A percentile compares a stretch with the other conserved stretches of the same genome.
Conservation (phyloP, 2,888 invertebrate genomes). For the Cephonodes hylas region DNA sequence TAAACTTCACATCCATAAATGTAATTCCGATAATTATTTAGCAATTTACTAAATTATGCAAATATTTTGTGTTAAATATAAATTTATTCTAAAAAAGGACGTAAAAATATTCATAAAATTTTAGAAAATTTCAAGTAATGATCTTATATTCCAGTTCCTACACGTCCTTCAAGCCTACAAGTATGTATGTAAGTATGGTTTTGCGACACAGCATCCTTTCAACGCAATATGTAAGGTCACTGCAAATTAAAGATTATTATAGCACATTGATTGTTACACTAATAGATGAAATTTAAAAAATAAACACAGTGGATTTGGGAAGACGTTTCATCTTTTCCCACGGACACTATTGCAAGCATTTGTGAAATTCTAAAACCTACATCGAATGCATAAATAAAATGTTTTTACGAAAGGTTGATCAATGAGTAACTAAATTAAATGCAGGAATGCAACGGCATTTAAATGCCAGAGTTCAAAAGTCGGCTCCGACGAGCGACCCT, state of each 20-base stretch:
- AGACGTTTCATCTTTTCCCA: background rate
- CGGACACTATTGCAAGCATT: background rate
- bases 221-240: slow-evolving; percentile 1
- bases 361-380: background rate
- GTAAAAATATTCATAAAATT: background rate
- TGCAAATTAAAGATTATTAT: background rate
- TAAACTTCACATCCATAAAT: background rate
- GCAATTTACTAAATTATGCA: background rate
- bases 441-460: slow-evolving; percentile 52
- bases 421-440: slow-evolving; percentile 44
- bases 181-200: background rate
- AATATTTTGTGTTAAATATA: background rate
- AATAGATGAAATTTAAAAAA: background rate
- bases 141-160: background rate
- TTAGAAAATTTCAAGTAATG: background rate
- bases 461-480: slow-evolving; percentile 70
- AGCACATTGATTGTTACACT: background rate
- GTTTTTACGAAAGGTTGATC: slow-evolving; percentile 25
- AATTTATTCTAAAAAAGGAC: background rate
- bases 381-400: background rate
- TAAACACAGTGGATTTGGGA: background rate
- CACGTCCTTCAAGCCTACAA: slow-evolving; percentile 1
- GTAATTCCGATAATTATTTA: background rate
- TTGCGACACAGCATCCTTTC: slow-evolving; percentile 8
- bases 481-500: slow-evolving; percentile 55